Evolutionary conservation across 53 echinoderm and acorn worm genomes (phyloP).

Genomic region (Antedon mediterranea): DNA sequence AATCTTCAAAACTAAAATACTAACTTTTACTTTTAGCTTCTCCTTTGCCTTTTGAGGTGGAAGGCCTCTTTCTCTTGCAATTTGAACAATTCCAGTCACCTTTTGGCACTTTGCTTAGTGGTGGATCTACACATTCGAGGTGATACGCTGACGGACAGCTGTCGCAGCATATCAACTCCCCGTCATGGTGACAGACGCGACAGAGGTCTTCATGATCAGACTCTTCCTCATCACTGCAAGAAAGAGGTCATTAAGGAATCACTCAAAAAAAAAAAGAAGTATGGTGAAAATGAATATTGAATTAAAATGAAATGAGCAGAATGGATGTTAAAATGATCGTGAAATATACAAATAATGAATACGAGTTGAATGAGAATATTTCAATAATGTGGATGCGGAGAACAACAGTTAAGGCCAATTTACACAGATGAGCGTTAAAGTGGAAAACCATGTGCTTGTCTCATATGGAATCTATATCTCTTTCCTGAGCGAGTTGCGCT

Average conservation of each 20-base stretch:
- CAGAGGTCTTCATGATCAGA: slow-evolving; percentile 64
- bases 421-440: no score
- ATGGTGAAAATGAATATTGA: background rate
- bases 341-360: no score
- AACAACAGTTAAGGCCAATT: no score
- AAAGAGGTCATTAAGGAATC: background rate
- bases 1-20: no score
- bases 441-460: no score
- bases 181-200: slow-evolving; percentile 51
- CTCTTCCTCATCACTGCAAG: slow-evolving; percentile 13
- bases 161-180: slow-evolving; percentile 67
- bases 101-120: slow-evolving; percentile 37
- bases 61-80: slow-evolving; percentile 24
- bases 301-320: background rate
- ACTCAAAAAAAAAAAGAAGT: background rate
- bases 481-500: no score
- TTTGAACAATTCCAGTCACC: slow-evolving; percentile 62
- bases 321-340: no score
- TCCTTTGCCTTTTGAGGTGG: background rate
- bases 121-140: slow-evolving; percentile 57
- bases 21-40: background rate
- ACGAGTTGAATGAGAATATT: no score
- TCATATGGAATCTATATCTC: no score
- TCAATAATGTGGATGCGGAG: no score
- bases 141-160: slow-evolving; percentile 58